These are phyloP conservation scores for Anolis carolinensis DNA, from an alignment of 2,113 vertebrate species.

Conservation along the genomic window DNA sequence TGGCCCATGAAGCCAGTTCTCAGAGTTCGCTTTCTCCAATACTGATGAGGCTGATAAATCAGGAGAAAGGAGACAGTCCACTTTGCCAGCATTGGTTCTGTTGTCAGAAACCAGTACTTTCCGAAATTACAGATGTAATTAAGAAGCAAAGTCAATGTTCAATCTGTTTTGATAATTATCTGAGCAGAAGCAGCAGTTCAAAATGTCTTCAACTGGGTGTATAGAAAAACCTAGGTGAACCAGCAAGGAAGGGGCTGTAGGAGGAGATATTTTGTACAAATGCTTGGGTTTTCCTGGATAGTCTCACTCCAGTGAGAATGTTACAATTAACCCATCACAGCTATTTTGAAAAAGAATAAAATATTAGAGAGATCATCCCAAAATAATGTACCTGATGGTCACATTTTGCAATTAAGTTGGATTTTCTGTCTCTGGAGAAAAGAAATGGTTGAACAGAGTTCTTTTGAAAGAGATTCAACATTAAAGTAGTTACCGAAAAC, in stretches of 20 bases:
- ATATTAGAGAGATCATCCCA: background rate
- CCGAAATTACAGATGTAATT: slow-evolving; percentile 20
- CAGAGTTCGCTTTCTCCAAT: background rate
- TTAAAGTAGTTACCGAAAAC: background rate
- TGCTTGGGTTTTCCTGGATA: slow-evolving; percentile 11
- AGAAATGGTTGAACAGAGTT: background rate
- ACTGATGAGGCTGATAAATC: slow-evolving; percentile 19
- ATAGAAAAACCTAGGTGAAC: slow-evolving; percentile 27
- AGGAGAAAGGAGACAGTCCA: slow-evolving; percentile 41
- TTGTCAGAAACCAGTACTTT: slow-evolving; percentile 28
- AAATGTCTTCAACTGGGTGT: background rate
- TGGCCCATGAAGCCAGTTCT: slow-evolving; percentile 60
- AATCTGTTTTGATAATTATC: slow-evolving; percentile 15
- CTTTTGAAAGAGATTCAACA: background rate
- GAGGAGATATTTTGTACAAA: background rate
- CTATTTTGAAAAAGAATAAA: background rate
- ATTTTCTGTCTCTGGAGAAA: rapidly evolving
- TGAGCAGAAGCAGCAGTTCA: background rate
- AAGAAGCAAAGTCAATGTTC: background rate
- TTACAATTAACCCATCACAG: rapidly evolving
- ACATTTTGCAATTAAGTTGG: background rate
- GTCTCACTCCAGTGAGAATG: background rate
- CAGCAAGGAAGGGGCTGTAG: background rate
- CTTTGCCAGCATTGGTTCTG: slow-evolving; percentile 14
- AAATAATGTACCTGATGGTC: rapidly evolving